phyloP scores from a whole-genome alignment of 64 coral and sea anemone species.

The Stichodactyla helianthus region DNA sequence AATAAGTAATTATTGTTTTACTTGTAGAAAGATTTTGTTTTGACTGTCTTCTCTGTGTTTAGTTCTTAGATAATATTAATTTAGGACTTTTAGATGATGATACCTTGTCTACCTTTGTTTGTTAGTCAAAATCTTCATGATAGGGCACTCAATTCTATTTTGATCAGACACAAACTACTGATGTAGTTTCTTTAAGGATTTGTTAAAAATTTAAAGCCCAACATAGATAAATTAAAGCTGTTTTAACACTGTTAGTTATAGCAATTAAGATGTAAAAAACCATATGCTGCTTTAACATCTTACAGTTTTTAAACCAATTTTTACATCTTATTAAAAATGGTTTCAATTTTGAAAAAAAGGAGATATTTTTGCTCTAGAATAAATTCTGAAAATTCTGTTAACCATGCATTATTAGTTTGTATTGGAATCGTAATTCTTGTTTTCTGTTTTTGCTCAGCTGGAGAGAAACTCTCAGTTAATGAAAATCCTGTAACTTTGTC shows the following conservation, averaged over 20 bases:
- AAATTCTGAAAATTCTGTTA: too few relatives aligned
- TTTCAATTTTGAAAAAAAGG: too few relatives aligned
- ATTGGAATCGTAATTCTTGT: not conserved
- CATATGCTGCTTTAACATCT: not conserved
- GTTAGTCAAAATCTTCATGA: not conserved
- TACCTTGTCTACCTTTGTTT: not conserved
- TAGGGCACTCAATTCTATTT: not conserved
- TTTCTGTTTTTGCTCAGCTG: slow-evolving; percentile 58
- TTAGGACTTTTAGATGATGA: not conserved
- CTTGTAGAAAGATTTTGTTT: not conserved
- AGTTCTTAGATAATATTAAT: not conserved
- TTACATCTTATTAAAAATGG: not conserved
- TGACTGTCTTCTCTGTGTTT: not conserved
- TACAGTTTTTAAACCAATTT: not conserved
- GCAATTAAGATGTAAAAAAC: not conserved
- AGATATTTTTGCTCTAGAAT: too few relatives aligned
- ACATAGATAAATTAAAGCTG: not conserved
- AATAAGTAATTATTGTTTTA: not conserved
- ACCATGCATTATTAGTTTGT: too few relatives aligned
- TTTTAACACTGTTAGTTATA: not conserved
- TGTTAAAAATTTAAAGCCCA: not conserved
- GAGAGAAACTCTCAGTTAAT: slow-evolving; percentile 80
- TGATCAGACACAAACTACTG: too few relatives aligned
- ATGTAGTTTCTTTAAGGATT: not conserved
- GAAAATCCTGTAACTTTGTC: slow-evolving; percentile 50